These are phyloP conservation scores for Thecophora atra DNA, from an alignment of 2,888 invertebrate species.

Conservation along the genomic window DNA sequence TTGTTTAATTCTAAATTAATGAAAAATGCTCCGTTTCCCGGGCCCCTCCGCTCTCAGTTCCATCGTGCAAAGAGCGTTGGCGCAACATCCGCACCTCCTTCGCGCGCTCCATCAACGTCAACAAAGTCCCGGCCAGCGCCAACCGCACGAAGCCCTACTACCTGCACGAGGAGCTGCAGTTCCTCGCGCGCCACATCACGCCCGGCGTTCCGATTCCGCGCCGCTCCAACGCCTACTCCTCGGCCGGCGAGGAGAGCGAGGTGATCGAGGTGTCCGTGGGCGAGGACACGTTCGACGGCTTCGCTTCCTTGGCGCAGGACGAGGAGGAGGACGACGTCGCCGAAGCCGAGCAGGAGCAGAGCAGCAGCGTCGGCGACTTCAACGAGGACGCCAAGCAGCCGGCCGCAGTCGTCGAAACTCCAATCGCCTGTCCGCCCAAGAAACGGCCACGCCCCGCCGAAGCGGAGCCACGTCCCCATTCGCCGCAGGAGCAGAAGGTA, in stretches of 20 bases:
- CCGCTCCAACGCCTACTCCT: conserved; percentile 44
- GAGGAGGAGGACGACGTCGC: conserved; percentile 31
- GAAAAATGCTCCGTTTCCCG: not conserved
- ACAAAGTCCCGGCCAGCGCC: conserved; percentile 52
- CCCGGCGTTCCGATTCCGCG: conserved; percentile 51
- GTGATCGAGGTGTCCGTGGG: conserved; percentile 46
- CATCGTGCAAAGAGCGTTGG: conserved; percentile 61
- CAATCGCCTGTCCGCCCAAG: conserved; percentile 38
- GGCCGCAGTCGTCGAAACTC: not conserved
- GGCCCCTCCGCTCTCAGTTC: conserved; percentile 47
- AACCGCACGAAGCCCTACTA: conserved; percentile 56
- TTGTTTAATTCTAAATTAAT: no score
- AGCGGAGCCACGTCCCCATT: conserved; percentile 22
- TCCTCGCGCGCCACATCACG: conserved; percentile 51
- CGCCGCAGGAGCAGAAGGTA: conserved; percentile 23
- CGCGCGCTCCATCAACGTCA: conserved; percentile 60
- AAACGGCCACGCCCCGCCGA: conserved; percentile 39
- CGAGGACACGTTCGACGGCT: conserved; percentile 50
- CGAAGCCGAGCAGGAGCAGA: conserved; percentile 14
- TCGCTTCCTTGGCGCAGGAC: conserved; percentile 43
- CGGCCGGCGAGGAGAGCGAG: conserved; percentile 47
- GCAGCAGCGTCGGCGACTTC: conserved; percentile 36
- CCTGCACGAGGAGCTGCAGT: conserved; percentile 53
- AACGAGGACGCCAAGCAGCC: conserved; percentile 22
- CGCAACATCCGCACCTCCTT: conserved; percentile 62